These are phyloP conservation scores for Megaustenia siamemsis DNA, from an alignment of 2,888 invertebrate species.

Conservation along the genomic window DNA sequence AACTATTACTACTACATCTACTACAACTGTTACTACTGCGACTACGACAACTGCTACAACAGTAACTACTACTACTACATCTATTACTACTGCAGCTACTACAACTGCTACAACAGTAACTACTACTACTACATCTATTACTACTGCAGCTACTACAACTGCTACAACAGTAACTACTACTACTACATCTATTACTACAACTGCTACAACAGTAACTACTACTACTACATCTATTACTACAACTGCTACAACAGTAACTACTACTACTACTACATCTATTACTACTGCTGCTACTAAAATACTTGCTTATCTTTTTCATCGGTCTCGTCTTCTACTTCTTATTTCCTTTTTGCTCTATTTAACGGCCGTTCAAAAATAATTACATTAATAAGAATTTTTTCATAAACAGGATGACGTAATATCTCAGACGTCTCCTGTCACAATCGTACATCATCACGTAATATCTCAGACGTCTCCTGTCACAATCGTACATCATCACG, in stretches of 20 bases:
- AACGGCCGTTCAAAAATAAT: no score
- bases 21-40: neutral
- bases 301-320: no score
- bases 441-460: no score
- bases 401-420: no score
- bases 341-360: no score
- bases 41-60: neutral
- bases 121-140: conserved; percentile 16
- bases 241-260: neutral
- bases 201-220: neutral
- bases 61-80: neutral
- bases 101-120: neutral
- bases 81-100: neutral
- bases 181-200: conserved; percentile 11
- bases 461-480: no score
- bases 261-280: neutral
- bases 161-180: neutral
- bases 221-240: neutral
- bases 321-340: no score
- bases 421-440: no score
- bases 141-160: conserved; percentile 2
- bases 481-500: no score
- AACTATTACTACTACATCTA: neutral
- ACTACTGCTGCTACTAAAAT: neutral
- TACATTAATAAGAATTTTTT: no score